A percentile compares a stretch with the other conserved stretches of the same genome.
phyloP scores from a whole-genome alignment of 2,113 vertebrate genomes.

The Noturus placidus region DNA sequence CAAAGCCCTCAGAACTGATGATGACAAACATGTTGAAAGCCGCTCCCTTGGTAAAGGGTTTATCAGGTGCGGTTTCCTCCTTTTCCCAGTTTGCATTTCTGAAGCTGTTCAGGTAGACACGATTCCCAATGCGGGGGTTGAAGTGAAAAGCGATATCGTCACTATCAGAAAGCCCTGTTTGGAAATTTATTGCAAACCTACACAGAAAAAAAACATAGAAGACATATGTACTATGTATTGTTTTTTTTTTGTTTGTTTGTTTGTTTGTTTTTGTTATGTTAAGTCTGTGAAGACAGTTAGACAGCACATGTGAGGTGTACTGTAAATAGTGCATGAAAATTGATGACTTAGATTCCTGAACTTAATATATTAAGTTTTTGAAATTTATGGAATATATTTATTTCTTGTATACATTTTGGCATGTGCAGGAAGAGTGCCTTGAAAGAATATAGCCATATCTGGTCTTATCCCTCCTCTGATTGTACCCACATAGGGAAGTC shows the following conservation, averaged over 20 bases:
- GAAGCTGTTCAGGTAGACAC: background rate
- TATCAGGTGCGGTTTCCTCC: background rate
- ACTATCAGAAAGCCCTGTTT: background rate
- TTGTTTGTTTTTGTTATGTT: background rate
- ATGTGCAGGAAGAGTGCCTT: constrained; percentile 22
- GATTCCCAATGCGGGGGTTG: background rate
- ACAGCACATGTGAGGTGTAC: background rate
- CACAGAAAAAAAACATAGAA: background rate
- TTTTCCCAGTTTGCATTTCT: background rate
- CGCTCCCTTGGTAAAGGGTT: constrained; percentile 24
- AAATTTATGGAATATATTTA: background rate
- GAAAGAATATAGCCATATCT: constrained; percentile 28
- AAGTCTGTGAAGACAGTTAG: background rate
- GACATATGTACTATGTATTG: background rate
- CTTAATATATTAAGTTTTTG: background rate
- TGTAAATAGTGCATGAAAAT: background rate
- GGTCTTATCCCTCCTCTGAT: constrained; percentile 27
- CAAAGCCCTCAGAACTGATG: constrained; percentile 13
- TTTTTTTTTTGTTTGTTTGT: too few relatives aligned
- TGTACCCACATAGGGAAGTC: constrained; percentile 12
- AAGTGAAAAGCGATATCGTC: constrained; percentile 35
- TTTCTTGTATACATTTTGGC: background rate
- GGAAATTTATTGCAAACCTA: constrained; percentile 28
- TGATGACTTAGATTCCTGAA: background rate
- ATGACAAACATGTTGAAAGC: constrained; percentile 14